Conservation (phyloP, 2,888 invertebrate genomes). For the Enchytraeus crypticus region DNA sequence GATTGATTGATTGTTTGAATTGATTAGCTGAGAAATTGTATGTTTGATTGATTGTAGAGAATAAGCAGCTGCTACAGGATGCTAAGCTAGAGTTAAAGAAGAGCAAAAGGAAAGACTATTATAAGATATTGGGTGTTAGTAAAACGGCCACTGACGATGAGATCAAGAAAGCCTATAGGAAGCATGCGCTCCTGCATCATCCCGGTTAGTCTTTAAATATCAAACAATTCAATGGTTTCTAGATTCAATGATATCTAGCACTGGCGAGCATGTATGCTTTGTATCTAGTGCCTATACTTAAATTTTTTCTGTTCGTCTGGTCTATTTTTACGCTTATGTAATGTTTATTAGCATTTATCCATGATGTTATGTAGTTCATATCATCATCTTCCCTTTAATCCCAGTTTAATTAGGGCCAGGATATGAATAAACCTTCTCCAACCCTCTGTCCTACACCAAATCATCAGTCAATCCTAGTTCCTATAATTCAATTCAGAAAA, state of each 20-base stretch:
- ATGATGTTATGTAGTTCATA: no score
- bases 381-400: no score
- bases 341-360: not conserved
- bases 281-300: not conserved
- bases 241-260: not conserved
- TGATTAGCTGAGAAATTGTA: no score
- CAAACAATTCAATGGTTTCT: no score
- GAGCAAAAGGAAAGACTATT: conserved; percentile 90
- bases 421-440: no score
- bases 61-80: conserved; percentile 70
- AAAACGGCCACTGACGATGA: conserved; percentile 78
- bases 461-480: no score
- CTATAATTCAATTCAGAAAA: no score
- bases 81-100: conserved; percentile 80
- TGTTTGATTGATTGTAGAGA: no score
- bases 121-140: conserved; percentile 80
- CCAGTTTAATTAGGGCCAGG: no score
- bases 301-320: not conserved
- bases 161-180: conserved; percentile 87
- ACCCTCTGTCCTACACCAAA: no score
- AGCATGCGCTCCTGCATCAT: conserved; percentile 79
- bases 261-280: not conserved
- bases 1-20: no score
- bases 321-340: not conserved
- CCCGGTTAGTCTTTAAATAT: conserved; percentile 58